Base-by-base conservation (phyloP, 2,113 vertebrate genomes). In the Nannobrachium achirus region DNA sequence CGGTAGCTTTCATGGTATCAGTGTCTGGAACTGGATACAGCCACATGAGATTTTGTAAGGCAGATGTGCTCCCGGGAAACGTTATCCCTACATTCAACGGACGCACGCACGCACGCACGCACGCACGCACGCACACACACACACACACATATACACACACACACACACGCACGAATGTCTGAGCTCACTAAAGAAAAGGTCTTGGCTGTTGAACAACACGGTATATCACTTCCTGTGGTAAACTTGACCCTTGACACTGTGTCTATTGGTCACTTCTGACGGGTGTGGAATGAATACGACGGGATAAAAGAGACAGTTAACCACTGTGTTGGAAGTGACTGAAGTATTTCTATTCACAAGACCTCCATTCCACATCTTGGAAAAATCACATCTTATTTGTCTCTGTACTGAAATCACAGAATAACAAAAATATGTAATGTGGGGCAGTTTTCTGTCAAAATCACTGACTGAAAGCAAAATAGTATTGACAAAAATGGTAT, bases 1-100 rank as follows among this genome's bases (percentile, higher is more conserved):
- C 20, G 53, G 75, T 72, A 69, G 78, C 74, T 89, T 88, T 83
- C 75, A 82, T 72, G 69, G 75, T 80, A 83, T 87, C 87, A 60
- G 63, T 85, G 79, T 83, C 73, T 60, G 81, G 56, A 84, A 84
- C 56, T 78, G 80, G 76, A 89, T 72, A 57, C 69, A 41, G 68
- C 59, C 74, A 67, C 66, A 63, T 66, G 74, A 71, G 78, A 59
- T 78, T 76, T 75, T 81, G 63, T 56, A 62, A 65, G 63, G 68
- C 66, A 75, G 75, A 81, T 81, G 83, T 53, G 75, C 73, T 58
- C 44, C 58, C 70, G 20, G 66, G 81, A 82, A 82, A 85, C 33
- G 6, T 56, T 68, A 80, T 75, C 63, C 73, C n/a, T 6, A 13
- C 67, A 51, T 75, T 61, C 57, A 63, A 66, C 66, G 65, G 65